A percentile compares a stretch with the other conserved stretches of the same genome.
Evolutionary conservation across 2,113 vertebrate species (phyloP).

Genomic region (Mus musculus): DNA sequence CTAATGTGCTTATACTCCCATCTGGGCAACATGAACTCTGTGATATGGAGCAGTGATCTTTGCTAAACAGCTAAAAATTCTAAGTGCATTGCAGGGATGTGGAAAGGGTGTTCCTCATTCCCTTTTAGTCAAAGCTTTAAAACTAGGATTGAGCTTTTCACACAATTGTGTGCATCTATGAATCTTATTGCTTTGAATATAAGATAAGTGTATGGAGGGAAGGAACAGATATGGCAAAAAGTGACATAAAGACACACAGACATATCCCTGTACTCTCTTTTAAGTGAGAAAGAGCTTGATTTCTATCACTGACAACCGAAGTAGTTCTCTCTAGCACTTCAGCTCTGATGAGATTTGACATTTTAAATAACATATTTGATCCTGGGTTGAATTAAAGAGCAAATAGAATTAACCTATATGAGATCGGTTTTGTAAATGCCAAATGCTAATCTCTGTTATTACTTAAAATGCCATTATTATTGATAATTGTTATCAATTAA

Average conservation of each 20-base stretch:
- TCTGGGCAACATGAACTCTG: not conserved
- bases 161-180: not conserved
- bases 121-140: not conserved
- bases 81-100: not conserved
- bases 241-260: not conserved
- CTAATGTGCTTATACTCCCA: too few species aligned
- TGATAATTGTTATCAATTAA: conserved; percentile 45
- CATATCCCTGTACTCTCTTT: fast-evolving
- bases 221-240: not conserved
- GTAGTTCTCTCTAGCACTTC: not conserved
- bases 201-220: not conserved
- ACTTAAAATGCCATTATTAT: conserved; percentile 47
- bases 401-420: conserved; percentile 54
- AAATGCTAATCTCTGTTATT: conserved; percentile 40
- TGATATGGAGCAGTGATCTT: too few species aligned
- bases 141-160: not conserved
- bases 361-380: conserved; percentile 56
- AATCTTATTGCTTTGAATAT: not conserved
- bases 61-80: not conserved
- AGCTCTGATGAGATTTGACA: conserved; percentile 14
- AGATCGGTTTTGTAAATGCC: conserved; percentile 60
- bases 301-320: not conserved
- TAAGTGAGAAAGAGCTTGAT: not conserved
- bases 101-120: not conserved
- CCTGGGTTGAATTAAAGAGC: conserved; percentile 39